These are phyloP conservation scores for Sesamia inferens DNA, from an alignment of 2,888 invertebrate species.

Conservation along the genomic window DNA sequence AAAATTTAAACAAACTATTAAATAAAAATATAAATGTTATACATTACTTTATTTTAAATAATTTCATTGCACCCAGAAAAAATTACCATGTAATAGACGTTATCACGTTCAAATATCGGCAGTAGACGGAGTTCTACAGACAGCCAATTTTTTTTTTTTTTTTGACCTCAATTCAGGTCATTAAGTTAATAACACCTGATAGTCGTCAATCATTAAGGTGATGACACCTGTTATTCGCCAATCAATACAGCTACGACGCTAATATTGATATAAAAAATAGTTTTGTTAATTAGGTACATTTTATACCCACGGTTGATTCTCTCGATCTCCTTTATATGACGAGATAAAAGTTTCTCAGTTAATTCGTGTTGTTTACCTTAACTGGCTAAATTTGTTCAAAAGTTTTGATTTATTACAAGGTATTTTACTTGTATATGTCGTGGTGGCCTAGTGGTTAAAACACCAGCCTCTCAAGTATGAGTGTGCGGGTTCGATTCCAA, in stretches of 20 bases:
- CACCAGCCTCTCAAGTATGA: too few relatives aligned
- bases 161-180: neutral
- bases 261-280: neutral
- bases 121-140: too few relatives aligned
- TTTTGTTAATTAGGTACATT: neutral
- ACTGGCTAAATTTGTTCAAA: neutral
- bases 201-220: neutral
- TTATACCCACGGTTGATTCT: conserved; percentile 1
- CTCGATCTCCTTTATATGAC: neutral
- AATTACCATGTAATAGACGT: too few relatives aligned
- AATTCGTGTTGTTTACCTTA: conserved; percentile 4
- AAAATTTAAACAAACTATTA: too few relatives aligned
- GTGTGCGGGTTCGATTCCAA: too few relatives aligned
- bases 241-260: neutral
- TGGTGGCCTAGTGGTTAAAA: too few relatives aligned
- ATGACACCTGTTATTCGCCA: neutral
- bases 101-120: too few relatives aligned
- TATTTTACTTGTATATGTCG: neutral
- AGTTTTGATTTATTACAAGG: neutral
- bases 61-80: too few relatives aligned
- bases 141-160: neutral
- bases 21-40: too few relatives aligned
- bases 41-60: too few relatives aligned
- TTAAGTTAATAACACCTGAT: too few relatives aligned
- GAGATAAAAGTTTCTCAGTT: neutral